Evolutionary conservation across 2,888 invertebrate genomes (phyloP), one percentile per base, ranked within the genome.

Genomic region (Archips crataeganus): DNA sequence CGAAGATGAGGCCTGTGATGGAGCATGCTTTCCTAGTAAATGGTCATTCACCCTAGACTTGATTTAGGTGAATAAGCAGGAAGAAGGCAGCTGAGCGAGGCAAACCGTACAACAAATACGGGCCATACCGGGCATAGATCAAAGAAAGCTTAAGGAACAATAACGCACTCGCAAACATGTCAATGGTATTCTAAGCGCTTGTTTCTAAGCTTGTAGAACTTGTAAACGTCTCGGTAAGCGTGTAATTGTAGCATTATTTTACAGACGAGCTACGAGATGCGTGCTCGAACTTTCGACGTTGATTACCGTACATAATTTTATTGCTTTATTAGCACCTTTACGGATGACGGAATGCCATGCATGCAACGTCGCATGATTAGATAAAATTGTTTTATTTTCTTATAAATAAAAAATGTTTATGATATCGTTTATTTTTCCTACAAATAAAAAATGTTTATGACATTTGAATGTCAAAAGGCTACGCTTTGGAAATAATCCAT

Each of bases 321-420:
- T 77, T 75, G 61, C 74, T 77, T 75, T 74, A 71, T 77, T 77
- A 74, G 74, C 74, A 68, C 13, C 51, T 59, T 42, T 42, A 62
- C 57, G 47, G 61, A 71, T 71, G 71, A 74, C 64, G 73, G 47
- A 75, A 70, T 71, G 51, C 42, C 66, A 63, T 11, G 63, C 70
- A 47, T 32, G 66, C 57, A 32, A 39, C 32, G 32, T 42, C n/a
- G 15, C 62, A 57, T 32, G 71, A 75, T 75, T 63, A 71, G 71
- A 75, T 71, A 67, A 71, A 39, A 71, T 67, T 71, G 64, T 75
- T 68, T 71, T 75, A 59, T 67, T 68, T 71, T 64, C 49, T 60
- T 63, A 60, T 68, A 23, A 23, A 39, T 45, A 67, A 67, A 63
- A 59, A 59, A 60, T 63, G 15, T 73, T 73, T 32, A 73, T 49